Evolutionary conservation across 1,140 invertebrate species (phyloP), one percentile per base, ranked within the genome.

Genomic region (Panagrolaimus sp.): DNA sequence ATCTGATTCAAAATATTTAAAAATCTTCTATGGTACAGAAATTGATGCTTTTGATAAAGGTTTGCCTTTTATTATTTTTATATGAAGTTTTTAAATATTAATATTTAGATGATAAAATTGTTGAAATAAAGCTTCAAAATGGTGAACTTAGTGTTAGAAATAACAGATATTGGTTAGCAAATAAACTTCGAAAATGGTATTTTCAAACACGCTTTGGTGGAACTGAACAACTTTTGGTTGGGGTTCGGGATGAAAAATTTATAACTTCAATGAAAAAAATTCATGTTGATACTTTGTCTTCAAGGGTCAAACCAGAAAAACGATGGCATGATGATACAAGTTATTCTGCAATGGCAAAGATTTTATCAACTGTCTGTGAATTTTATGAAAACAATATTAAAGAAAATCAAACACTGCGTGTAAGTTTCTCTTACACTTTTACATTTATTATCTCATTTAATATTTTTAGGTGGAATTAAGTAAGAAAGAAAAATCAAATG

Each of bases 31-130:
- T 20, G 51, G 51, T 3, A 57, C 20, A 1, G 20, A 57, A 16
- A 20, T 57, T 20, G 51, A 57, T 20, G 51, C 51, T n/a, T 57
- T 57, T 57, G 51, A 57, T 20, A 27, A 57, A 57, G 27, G 51
- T 57, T 20, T 11, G 51, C 3, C 3, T 3, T 23, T 57, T 57
- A n/a, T n/a, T n/a, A 5, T n/a, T 25, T 8, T 38, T 4, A 38
- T 38, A 38, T 38, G 31, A n/a, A n/a, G n/a, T n/a, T 9, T 57
- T 57, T 57, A 14, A 14, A 57, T 25, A 9, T 0, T 57, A 11
- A 13, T 1, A 25, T 57, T 23, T 20, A 57, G 51, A 57, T 11
- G 20, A 16, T 20, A 9, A 20, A 25, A 14, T 11, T 27, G 51
- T 57, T 38, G 31, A 38, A 38, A 38, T 38, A 4, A 38, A 38